Conservation (phyloP, 2,113 vertebrate genomes). For the Sphyrna mokarran region DNA sequence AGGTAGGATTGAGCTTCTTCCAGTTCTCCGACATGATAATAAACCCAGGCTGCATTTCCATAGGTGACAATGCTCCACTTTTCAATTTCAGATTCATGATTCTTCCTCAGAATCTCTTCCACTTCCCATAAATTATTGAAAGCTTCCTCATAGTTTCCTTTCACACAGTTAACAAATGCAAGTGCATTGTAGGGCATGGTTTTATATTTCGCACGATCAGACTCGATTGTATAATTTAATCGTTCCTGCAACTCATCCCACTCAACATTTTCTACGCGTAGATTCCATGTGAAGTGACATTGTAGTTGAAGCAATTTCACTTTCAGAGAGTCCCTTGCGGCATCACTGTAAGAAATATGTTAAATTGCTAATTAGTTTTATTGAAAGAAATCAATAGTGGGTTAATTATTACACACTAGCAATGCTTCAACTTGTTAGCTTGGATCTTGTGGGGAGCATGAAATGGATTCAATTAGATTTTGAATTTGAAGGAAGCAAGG, state of each 20-base stretch:
- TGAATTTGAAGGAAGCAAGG: too few species aligned
- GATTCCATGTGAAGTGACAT: slow-evolving; percentile 48
- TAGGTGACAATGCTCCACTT: slow-evolving; percentile 44
- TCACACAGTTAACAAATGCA: slow-evolving; percentile 42
- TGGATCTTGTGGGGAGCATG: too few species aligned
- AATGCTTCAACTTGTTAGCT: too few species aligned
- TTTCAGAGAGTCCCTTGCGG: slow-evolving; percentile 36
- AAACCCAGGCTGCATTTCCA: slow-evolving; percentile 46
- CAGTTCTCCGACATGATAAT: slow-evolving; percentile 41
- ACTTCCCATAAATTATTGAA: slow-evolving; percentile 39
- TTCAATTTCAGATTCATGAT: not conserved
- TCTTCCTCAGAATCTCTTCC: slow-evolving; percentile 37
- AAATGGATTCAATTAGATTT: too few species aligned
- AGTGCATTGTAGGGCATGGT: slow-evolving; percentile 41
- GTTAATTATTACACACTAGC: not conserved
- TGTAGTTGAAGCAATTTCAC: slow-evolving; percentile 41
- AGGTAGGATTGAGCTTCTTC: slow-evolving; percentile 46
- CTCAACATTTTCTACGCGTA: slow-evolving; percentile 40
- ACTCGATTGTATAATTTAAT: slow-evolving; percentile 24
- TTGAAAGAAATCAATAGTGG: not conserved
- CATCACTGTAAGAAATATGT: slow-evolving; percentile 22
- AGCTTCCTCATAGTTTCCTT: slow-evolving; percentile 36
- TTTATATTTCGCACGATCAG: slow-evolving; percentile 37
- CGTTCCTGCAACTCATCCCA: slow-evolving; percentile 40
- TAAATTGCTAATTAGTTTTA: not conserved